These are phyloP conservation scores for Porites evermanni DNA, from an alignment of 92 coral and sea anemone genomes.

Conservation along the genomic window DNA sequence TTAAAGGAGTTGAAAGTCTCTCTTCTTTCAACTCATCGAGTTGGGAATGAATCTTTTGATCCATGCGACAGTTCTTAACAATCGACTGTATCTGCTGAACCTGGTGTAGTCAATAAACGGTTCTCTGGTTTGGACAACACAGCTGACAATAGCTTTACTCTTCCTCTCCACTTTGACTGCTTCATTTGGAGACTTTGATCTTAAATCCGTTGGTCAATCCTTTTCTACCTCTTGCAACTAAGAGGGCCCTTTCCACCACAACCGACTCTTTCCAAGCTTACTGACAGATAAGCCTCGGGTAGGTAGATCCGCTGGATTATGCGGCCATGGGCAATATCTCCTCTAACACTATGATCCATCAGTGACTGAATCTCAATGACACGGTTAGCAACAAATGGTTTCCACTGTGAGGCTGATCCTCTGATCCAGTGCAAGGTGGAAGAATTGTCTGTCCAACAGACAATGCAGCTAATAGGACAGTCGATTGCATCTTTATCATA, in stretches of 20 bases:
- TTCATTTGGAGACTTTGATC: slow-evolving; percentile 23
- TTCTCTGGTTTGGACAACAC: slow-evolving; percentile 31
- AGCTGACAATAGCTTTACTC: slow-evolving; percentile 23
- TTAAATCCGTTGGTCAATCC: slow-evolving; percentile 49
- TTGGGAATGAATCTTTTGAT: slow-evolving; percentile 32
- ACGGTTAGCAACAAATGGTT: slow-evolving; percentile 37
- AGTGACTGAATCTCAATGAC: slow-evolving; percentile 29
- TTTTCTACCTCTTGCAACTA: slow-evolving; percentile 39
- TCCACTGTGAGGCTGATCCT: slow-evolving; percentile 33
- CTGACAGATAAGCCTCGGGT: slow-evolving; percentile 37
- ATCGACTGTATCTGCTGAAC: slow-evolving; percentile 28
- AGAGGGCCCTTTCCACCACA: slow-evolving; percentile 43
- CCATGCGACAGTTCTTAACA: slow-evolving; percentile 51
- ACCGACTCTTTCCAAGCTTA: slow-evolving; percentile 14
- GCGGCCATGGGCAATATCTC: slow-evolving; percentile 28
- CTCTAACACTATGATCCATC: slow-evolving; percentile 4
- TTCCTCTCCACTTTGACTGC: slow-evolving; percentile 30
- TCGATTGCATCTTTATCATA: slow-evolving; percentile 21
- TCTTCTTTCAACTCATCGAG: slow-evolving; percentile 25
- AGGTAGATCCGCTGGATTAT: slow-evolving; percentile 48
- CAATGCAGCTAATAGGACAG: slow-evolving; percentile 29
- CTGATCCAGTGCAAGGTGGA: slow-evolving; percentile 45
- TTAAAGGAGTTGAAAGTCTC: slow-evolving; percentile 5
- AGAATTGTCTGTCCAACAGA: slow-evolving; percentile 41
- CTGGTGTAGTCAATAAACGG: slow-evolving; percentile 28